Percentiles rank a stretch among this genome's conserved stretches.
These are phyloP conservation scores for Drepana arcuata DNA, from an alignment of 1,140 invertebrate species.

Conservation along the genomic window DNA sequence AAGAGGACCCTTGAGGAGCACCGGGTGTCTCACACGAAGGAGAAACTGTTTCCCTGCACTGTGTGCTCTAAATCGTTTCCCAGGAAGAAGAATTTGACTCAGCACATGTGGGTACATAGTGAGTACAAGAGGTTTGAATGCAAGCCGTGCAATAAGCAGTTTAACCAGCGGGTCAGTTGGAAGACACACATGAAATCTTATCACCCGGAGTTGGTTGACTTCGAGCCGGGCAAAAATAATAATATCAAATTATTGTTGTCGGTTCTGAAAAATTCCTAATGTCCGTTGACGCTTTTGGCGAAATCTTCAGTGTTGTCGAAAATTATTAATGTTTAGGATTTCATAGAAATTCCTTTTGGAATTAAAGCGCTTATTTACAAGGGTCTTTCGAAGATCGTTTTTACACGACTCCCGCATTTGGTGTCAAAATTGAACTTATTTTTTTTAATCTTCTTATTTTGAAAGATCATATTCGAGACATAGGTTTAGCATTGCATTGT, in stretches of 20 bases:
- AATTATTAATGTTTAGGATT: no score
- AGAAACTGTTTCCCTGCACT: slow-evolving; percentile 41
- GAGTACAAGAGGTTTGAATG: slow-evolving; percentile 59
- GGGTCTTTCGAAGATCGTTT: no score
- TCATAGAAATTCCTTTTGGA: no score
- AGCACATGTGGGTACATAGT: slow-evolving; percentile 68
- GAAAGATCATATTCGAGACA: no score
- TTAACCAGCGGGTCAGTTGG: slow-evolving; percentile 62
- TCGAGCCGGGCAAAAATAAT: slow-evolving; percentile 19
- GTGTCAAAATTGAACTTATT: no score
- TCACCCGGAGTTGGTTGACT: slow-evolving; percentile 39
- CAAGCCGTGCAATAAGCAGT: slow-evolving; percentile 68
- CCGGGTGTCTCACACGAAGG: slow-evolving; percentile 44
- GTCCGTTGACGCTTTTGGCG: no score
- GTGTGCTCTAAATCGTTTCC: slow-evolving; percentile 67
- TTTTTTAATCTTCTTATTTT: no score
- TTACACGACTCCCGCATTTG: no score
- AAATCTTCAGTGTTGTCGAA: no score
- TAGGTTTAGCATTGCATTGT: no score
- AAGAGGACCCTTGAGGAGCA: slow-evolving; percentile 41
- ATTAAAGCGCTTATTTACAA: no score
- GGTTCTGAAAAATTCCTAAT: slow-evolving; percentile 10
- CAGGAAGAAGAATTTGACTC: slow-evolving; percentile 68
- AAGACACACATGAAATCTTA: slow-evolving; percentile 54
- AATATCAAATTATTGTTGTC: slow-evolving; percentile 13